phyloP scores from a whole-genome alignment of 2,888 invertebrate genomes.

The Cynaeus angustus region DNA sequence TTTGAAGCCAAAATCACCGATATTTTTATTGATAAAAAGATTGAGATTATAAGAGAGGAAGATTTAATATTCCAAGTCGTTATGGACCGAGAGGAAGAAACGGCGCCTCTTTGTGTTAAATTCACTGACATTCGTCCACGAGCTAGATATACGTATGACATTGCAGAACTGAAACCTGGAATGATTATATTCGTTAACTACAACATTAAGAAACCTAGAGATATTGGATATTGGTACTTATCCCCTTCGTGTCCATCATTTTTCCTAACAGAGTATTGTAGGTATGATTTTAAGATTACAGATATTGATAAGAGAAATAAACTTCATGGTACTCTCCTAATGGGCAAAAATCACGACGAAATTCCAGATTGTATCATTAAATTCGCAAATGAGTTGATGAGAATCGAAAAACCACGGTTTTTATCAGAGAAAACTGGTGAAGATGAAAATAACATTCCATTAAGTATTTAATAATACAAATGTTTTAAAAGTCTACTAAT shows the following conservation, averaged over 20 bases:
- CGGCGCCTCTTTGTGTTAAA: slow-evolving; percentile 63
- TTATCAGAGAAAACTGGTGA: slow-evolving; percentile 50
- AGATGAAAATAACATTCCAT: slow-evolving; percentile 25
- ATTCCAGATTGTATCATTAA: slow-evolving; percentile 75
- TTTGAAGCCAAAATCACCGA: slow-evolving; percentile 79
- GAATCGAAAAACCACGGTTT: slow-evolving; percentile 75
- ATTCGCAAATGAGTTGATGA: slow-evolving; percentile 79
- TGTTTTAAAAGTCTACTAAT: too few species aligned
- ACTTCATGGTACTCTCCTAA: slow-evolving; percentile 76
- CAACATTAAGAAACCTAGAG: slow-evolving; percentile 80
- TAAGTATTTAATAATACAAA: slow-evolving; percentile 26
- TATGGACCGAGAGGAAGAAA: slow-evolving; percentile 60
- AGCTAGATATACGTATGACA: slow-evolving; percentile 74
- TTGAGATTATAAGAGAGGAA: slow-evolving; percentile 59
- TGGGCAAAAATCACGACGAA: slow-evolving; percentile 72
- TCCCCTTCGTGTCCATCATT: not conserved
- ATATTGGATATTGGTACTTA: slow-evolving; percentile 80
- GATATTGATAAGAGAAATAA: slow-evolving; percentile 70
- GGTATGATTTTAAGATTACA: slow-evolving; percentile 58
- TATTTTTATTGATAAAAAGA: slow-evolving; percentile 69
- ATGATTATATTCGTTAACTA: slow-evolving; percentile 83
- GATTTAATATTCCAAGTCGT: slow-evolving; percentile 72
- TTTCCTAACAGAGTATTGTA: not conserved
- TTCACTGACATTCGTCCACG: slow-evolving; percentile 80
- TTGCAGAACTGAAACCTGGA: slow-evolving; percentile 75